A percentile compares a stretch with the other conserved stretches of the same genome.
Evolutionary conservation across 1,140 invertebrate species (phyloP).

Genomic region (Drosophila chauvacae): DNA sequence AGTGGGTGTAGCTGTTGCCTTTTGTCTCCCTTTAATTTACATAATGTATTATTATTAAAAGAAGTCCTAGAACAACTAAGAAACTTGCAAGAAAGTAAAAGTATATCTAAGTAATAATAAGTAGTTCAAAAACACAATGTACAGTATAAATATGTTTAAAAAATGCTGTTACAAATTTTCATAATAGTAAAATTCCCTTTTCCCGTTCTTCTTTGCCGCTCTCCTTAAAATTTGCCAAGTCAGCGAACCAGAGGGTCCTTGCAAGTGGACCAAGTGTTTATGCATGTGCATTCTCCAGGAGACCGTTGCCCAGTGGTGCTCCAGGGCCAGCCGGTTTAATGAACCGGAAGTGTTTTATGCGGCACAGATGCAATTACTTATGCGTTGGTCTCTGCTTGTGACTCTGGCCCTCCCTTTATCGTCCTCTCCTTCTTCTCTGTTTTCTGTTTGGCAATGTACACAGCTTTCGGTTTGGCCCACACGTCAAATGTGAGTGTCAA

Average conservation of each 20-base stretch:
- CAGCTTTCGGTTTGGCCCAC: conserved; percentile 56
- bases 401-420: not conserved
- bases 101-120: not conserved
- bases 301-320: conserved; percentile 21
- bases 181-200: conserved; percentile 1
- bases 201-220: not conserved
- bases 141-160: not conserved
- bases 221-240: conserved; percentile 4
- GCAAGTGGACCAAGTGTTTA: conserved; percentile 31
- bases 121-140: not conserved
- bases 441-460: conserved; percentile 29
- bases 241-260: conserved; percentile 11
- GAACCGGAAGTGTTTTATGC: conserved; percentile 76
- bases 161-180: not conserved
- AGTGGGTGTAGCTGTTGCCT: not conserved
- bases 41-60: not conserved
- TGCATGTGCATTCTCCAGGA: conserved; percentile 18
- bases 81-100: not conserved
- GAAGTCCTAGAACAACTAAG: no score
- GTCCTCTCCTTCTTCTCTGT: not conserved
- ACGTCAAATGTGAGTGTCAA: conserved; percentile 57
- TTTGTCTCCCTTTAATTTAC: not conserved
- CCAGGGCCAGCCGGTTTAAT: conserved; percentile 57
- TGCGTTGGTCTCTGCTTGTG: conserved; percentile 18
- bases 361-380: conserved; percentile 67